These are phyloP conservation scores for Geotrupes spiniger DNA, from an alignment of 2,888 invertebrate species.

Conservation along the genomic window DNA sequence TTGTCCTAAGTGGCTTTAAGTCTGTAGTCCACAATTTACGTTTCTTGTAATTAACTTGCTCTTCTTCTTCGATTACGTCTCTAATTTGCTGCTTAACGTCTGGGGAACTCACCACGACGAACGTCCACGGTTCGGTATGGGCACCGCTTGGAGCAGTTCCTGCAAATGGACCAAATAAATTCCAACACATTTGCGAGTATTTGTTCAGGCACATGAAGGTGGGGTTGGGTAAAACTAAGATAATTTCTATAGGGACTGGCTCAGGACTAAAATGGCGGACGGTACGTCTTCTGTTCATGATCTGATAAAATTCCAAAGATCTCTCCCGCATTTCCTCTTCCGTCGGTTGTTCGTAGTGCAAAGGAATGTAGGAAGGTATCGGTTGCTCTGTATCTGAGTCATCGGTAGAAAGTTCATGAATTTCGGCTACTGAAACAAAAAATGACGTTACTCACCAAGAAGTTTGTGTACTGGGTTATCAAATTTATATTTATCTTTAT, in stretches of 20 bases:
- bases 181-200: background rate
- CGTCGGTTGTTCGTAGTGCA: constrained; percentile 56
- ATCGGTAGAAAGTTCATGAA: constrained; percentile 18
- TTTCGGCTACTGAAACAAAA: constrained; percentile 26
- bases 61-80: constrained; percentile 82
- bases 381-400: constrained; percentile 30
- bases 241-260: constrained; percentile 69
- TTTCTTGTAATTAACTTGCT: constrained; percentile 77
- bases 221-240: too few species aligned
- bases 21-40: constrained; percentile 82
- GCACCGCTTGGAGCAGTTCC: constrained; percentile 93
- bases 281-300: constrained; percentile 73
- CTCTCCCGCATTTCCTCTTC: constrained; percentile 59
- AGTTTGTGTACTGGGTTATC: too few species aligned
- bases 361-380: constrained; percentile 63
- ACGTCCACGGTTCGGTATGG: constrained; percentile 94
- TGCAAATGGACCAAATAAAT: too few species aligned
- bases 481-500: too few species aligned
- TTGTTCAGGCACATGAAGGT: background rate
- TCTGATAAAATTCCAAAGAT: constrained; percentile 67
- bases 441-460: too few species aligned
- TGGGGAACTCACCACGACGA: constrained; percentile 67
- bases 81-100: constrained; percentile 68
- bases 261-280: constrained; percentile 73
- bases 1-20: constrained; percentile 70